Evolutionary conservation across 2,888 invertebrate genomes (phyloP).

Genomic region (Apoderus coryli): DNA sequence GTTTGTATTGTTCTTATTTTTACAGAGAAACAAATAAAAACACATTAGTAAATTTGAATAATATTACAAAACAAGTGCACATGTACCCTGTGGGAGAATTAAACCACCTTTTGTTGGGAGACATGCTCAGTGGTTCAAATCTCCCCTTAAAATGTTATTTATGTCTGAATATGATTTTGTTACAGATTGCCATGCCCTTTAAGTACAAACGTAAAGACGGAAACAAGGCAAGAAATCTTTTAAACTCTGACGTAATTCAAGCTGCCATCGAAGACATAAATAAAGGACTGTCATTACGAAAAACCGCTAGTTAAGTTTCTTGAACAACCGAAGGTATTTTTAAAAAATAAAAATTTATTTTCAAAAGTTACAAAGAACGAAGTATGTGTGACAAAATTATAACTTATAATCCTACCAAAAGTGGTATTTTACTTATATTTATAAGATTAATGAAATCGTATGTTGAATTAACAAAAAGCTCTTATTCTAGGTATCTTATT

Average conservation of each 20-base stretch:
- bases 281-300: conserved; percentile 3
- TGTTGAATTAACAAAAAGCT: no score
- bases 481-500: no score
- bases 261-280: background rate
- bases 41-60: no score
- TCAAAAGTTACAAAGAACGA: no score
- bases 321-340: no score
- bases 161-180: conserved; percentile 1
- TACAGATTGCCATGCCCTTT: conserved; percentile 3
- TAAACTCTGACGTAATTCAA: background rate
- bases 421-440: no score
- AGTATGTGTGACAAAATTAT: no score
- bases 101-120: background rate
- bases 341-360: no score
- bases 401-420: no score
- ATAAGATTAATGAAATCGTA: no score
- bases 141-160: background rate
- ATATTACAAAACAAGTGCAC: no score
- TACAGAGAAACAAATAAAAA: no score
- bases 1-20: background rate
- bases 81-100: background rate
- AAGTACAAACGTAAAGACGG: conserved; percentile 6
- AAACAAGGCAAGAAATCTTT: conserved; percentile 5
- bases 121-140: background rate
- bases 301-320: background rate